A percentile compares a stretch with the other conserved stretches of the same genome.
Conservation (phyloP, 30 jellyfish, hydroid and myxozoan species). For the Nemopilema nomurai region DNA sequence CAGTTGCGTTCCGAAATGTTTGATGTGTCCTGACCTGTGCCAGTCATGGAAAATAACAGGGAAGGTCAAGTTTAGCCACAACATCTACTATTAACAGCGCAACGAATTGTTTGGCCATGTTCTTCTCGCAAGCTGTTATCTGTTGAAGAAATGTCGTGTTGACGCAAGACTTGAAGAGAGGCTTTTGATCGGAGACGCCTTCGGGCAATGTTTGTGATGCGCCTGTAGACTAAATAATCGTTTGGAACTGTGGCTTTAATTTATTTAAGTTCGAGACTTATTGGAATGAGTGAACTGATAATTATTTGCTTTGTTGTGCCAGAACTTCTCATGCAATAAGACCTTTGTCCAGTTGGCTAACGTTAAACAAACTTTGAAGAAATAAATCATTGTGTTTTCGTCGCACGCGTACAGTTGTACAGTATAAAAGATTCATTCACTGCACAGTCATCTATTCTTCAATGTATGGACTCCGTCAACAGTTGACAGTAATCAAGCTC, state of each 20-base stretch:
- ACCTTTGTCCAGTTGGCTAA: neutral
- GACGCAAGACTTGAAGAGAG: neutral
- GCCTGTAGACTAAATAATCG: neutral
- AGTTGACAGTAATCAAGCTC: neutral
- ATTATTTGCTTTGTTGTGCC: constrained; percentile 13
- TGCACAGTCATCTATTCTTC: neutral
- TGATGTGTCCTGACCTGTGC: neutral
- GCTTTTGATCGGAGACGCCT: neutral
- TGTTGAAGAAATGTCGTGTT: neutral
- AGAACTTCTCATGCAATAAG: constrained; percentile 9
- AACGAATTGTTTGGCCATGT: neutral
- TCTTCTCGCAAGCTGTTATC: neutral
- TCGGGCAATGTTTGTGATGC: constrained; percentile 24
- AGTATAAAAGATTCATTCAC: neutral
- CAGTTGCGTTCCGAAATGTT: neutral
- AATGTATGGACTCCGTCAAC: neutral
- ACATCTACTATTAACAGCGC: neutral
- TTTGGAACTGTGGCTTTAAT: neutral
- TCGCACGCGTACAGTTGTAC: neutral
- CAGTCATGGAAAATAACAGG: neutral
- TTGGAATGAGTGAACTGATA: constrained; percentile 5
- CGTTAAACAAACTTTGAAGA: neutral
- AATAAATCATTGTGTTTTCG: neutral
- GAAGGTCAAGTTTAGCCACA: neutral
- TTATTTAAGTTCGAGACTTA: constrained; percentile 9